phyloP scores from a whole-genome alignment of 2,113 vertebrate species.

The Tapirus terrestris region DNA sequence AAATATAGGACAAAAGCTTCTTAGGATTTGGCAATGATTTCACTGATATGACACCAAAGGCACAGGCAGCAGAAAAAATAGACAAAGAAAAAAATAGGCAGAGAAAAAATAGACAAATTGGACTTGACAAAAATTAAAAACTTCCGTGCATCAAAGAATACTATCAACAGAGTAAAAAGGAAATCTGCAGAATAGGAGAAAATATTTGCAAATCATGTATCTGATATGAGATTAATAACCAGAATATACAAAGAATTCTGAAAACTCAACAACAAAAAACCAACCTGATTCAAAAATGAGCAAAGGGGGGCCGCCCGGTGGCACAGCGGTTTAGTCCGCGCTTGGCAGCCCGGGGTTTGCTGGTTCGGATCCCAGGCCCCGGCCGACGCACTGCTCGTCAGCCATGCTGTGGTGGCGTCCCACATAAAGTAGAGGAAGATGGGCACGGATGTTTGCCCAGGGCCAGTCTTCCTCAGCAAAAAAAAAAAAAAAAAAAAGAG shows the following conservation, averaged over 20 bases:
- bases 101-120: background rate
- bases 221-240: background rate
- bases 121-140: background rate
- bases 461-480: too few species aligned
- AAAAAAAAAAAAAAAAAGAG: too few species aligned
- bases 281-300: background rate
- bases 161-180: background rate
- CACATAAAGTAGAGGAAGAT: too few species aligned
- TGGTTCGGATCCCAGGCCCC: too few species aligned
- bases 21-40: background rate
- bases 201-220: background rate
- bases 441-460: too few species aligned
- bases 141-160: background rate
- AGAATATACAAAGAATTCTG: background rate
- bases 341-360: too few species aligned
- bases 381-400: too few species aligned
- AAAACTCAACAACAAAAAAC: background rate
- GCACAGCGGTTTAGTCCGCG: too few species aligned
- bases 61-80: background rate
- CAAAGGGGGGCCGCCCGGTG: background rate
- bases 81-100: background rate
- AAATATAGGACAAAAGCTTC: background rate
- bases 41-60: background rate
- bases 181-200: background rate
- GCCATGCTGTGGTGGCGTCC: too few species aligned